A percentile compares a stretch with the other conserved stretches of the same genome.
Conservation (phyloP, 1,140 invertebrate genomes). For the Harpegnathos saltator region DNA sequence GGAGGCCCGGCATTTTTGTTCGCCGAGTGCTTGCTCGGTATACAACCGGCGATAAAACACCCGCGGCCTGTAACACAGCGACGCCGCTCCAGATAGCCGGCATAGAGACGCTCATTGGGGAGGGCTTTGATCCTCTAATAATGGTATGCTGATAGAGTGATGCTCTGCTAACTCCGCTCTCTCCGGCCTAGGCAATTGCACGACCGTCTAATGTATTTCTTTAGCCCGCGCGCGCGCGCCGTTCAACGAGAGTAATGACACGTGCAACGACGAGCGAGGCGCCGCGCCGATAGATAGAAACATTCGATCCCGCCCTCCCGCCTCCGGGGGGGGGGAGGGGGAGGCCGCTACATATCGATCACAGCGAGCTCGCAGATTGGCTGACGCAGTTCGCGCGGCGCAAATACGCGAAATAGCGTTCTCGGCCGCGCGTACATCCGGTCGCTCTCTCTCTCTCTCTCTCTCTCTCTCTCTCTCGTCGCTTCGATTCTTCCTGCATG, state of each 20-base stretch:
- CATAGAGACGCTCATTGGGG: constrained; percentile 34
- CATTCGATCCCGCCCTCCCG: not conserved
- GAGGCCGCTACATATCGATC: not conserved
- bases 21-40: constrained; percentile 64
- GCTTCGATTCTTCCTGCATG: constrained; percentile 13
- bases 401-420: not conserved
- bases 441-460: no score
- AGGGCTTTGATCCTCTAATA: constrained; percentile 74
- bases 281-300: not conserved
- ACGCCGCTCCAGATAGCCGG: constrained; percentile 53
- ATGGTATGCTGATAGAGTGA: constrained; percentile 78
- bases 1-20: constrained; percentile 43
- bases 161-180: constrained; percentile 76
- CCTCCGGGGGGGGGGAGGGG: no score
- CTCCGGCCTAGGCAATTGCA: constrained; percentile 61
- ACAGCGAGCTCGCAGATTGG: not conserved
- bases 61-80: constrained; percentile 65
- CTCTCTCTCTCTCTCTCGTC: no score
- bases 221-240: constrained; percentile 2
- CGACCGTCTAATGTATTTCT: constrained; percentile 61
- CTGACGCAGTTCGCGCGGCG: not conserved
- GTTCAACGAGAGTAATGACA: constrained; percentile 64
- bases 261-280: no score
- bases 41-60: constrained; percentile 70
- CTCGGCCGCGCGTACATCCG: not conserved